Conservation (phyloP, 2,113 vertebrate genomes). For the Pithys albifrons region DNA sequence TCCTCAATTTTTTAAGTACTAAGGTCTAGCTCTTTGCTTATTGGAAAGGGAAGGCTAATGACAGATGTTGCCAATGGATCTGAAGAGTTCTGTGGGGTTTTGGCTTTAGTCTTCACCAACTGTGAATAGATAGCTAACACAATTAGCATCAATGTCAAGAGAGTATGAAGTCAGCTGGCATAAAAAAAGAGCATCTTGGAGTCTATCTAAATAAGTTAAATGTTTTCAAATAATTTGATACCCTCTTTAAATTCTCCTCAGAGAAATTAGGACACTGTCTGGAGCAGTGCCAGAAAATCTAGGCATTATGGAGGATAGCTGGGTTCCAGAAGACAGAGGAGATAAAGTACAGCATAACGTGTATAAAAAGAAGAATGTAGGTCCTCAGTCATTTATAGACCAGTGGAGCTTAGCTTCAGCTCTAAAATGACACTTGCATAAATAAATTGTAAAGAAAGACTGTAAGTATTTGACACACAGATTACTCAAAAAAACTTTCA, state of each 20-base stretch:
- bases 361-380: background rate
- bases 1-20: background rate
- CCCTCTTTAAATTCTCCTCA: background rate
- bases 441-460: background rate
- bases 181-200: background rate
- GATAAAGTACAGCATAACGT: background rate
- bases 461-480: background rate
- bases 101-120: background rate
- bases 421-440: background rate
- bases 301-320: background rate
- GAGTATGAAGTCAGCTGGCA: background rate
- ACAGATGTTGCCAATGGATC: background rate
- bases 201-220: background rate
- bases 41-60: background rate
- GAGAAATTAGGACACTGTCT: background rate
- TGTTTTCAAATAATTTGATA: background rate
- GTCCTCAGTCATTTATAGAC: background rate
- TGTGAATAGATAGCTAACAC: background rate
- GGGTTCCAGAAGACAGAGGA: background rate
- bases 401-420: background rate
- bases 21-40: background rate
- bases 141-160: background rate
- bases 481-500: background rate
- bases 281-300: background rate
- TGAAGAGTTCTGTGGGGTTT: background rate